Base-by-base conservation (phyloP, 37 sponge, comb jelly and placozoan genomes). In the Axinella damicornis region DNA sequence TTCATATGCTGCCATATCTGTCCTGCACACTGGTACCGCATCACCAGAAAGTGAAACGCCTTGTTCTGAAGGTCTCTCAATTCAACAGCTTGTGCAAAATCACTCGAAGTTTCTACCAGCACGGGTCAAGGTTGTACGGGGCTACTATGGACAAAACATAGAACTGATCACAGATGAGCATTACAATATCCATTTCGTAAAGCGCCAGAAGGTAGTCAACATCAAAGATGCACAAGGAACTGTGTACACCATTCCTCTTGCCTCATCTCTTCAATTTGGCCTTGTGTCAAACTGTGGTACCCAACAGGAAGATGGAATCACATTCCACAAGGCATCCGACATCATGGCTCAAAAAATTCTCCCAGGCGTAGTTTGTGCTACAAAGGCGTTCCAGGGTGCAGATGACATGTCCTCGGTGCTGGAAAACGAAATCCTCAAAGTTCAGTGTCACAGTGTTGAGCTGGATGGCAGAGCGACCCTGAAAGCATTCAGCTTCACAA, bases 331-430 rank as follows among this genome's bases (percentile, higher is more conserved):
- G 1, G 64, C 58, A 0, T 13, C 73, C 0, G 82, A 87, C 27
- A 24, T 87, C 5, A 81, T 74, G 76, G 19, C 77, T 0, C 21
- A 39, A 2, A 20, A 55, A 31, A 31, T 41, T 28, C 71, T 83
- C 20, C 90, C 90, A 13, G 58, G 60, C 61, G 56, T 83, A 4
- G 46, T 89, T 16, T 62, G 84, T 34, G 74, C 90, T 54, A 77
- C 46, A 28, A 71, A 63, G 12, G 22, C 68, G 20, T 55, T 67
- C 32, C 53, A 15, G 14, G 21, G 46, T 54, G 20, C 14, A 17
- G 75, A 74, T 36, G 75, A 34, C 14, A 64, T 32, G 0, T 18
- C 24, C 32, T 64, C 54, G 35, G 34, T 83, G 17, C 33, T 28
- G 27, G 65, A 83, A 64, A 61, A 73, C 13, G 84, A 83, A 31